phyloP scores from a whole-genome alignment of 2,888 invertebrate species.

The Drosophila meridiana region DNA sequence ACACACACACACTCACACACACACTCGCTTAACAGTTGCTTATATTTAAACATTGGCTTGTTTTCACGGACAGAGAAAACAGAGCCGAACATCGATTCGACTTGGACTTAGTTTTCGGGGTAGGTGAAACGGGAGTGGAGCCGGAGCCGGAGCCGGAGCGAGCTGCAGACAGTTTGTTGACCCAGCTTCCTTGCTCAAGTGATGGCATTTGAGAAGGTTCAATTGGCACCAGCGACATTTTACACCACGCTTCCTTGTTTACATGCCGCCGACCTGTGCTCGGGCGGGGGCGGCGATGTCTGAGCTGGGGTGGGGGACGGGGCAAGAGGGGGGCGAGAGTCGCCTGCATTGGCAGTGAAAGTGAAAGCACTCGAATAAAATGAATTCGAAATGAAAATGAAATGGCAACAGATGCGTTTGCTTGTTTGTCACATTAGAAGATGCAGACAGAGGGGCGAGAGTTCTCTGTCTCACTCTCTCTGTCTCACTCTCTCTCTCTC shows the following conservation, averaged over 20 bases:
- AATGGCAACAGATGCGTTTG: conserved; percentile 72
- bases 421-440: conserved; percentile 42
- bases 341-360: conserved; percentile 54
- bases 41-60: conserved; percentile 42
- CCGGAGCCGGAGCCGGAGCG: background rate
- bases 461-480: background rate
- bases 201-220: conserved; percentile 61
- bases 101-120: conserved; percentile 39
- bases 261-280: conserved; percentile 54
- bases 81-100: conserved; percentile 37
- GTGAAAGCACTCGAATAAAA: conserved; percentile 72
- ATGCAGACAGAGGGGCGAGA: background rate
- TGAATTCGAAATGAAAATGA: conserved; percentile 70
- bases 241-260: conserved; percentile 71
- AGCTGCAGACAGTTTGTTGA: conserved; percentile 65
- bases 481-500: background rate
- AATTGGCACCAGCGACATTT: conserved; percentile 77
- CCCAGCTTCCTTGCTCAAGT: conserved; percentile 47
- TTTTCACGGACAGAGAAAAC: conserved; percentile 30
- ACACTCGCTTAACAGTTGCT: conserved; percentile 17
- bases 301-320: background rate
- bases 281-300: background rate
- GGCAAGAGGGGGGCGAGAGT: conserved; percentile 7
- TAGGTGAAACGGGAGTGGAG: conserved; percentile 23
- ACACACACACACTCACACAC: conserved; percentile 11